A percentile compares a stretch with the other conserved stretches of the same genome.
Evolutionary conservation across 1,140 invertebrate genomes (phyloP).

Genomic region (Globodera ellingtonae): DNA sequence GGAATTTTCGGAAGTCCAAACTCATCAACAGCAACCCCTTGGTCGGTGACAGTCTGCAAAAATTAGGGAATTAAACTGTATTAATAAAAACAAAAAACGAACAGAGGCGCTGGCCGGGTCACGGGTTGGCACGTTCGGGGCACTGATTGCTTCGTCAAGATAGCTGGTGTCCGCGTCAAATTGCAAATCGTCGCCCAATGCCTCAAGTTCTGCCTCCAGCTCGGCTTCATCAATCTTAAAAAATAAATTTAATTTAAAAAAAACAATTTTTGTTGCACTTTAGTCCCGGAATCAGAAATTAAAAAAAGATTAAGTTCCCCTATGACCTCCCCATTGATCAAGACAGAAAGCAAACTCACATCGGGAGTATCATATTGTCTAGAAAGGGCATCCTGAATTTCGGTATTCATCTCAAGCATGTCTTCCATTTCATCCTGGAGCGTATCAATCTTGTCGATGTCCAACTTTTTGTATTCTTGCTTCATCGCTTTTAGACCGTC

Average conservation of each 20-base stretch:
- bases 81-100: conserved; percentile 28
- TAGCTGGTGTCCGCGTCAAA: conserved; percentile 90
- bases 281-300: no score
- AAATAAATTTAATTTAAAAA: neutral
- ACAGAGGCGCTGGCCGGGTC: conserved; percentile 78
- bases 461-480: conserved; percentile 96
- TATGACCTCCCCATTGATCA: no score
- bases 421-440: conserved; percentile 97
- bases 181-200: conserved; percentile 90
- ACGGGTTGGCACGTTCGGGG: conserved; percentile 71
- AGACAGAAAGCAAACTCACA: conserved; percentile 60
- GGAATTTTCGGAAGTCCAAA: conserved; percentile 90
- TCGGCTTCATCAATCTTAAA: conserved; percentile 88
- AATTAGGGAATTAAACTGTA: conserved; percentile 6
- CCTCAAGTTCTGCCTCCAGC: conserved; percentile 90
- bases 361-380: conserved; percentile 94
- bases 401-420: conserved; percentile 94
- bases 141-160: conserved; percentile 82
- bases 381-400: conserved; percentile 94
- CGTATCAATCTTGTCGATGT: conserved; percentile 96
- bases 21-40: conserved; percentile 88
- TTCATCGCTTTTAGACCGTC: conserved; percentile 96
- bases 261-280: neutral
- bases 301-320: no score
- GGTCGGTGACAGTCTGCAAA: conserved; percentile 48